These are phyloP conservation scores for Megaleporinus macrocephalus DNA, from an alignment of 2,113 vertebrate species.

Conservation along the genomic window DNA sequence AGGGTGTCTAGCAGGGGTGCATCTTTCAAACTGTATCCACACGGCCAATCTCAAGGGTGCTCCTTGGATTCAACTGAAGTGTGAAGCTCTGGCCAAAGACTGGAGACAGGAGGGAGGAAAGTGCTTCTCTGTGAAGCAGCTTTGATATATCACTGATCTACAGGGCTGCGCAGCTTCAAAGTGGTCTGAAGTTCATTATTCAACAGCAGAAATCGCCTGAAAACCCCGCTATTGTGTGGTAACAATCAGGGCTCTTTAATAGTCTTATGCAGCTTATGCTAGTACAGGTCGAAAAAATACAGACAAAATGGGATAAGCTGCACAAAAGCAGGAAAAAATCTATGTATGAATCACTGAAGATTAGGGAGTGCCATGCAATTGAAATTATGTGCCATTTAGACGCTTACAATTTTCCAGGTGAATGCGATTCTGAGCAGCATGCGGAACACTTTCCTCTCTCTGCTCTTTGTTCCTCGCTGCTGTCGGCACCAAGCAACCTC, in stretches of 20 bases:
- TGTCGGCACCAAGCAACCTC: neutral
- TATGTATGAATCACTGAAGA: slow-evolving; percentile 48
- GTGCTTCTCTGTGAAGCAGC: slow-evolving; percentile 48
- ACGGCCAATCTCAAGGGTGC: slow-evolving; percentile 64
- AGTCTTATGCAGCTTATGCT: slow-evolving; percentile 17
- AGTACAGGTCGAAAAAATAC: slow-evolving; percentile 47
- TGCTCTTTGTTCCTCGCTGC: slow-evolving; percentile 46
- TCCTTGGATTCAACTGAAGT: slow-evolving; percentile 65
- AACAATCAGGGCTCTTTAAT: slow-evolving; percentile 42
- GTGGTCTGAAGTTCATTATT: slow-evolving; percentile 30
- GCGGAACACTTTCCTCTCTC: slow-evolving; percentile 36
- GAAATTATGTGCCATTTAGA: slow-evolving; percentile 59
- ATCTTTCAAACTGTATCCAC: slow-evolving; percentile 55
- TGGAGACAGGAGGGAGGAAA: slow-evolving; percentile 34
- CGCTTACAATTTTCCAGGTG: slow-evolving; percentile 57
- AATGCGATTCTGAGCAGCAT: slow-evolving; percentile 44
- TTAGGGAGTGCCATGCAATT: slow-evolving; percentile 45
- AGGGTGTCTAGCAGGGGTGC: slow-evolving; percentile 54
- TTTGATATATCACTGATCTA: slow-evolving; percentile 47
- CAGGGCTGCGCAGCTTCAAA: neutral
- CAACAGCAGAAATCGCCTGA: slow-evolving; percentile 17
- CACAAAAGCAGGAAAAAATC: slow-evolving; percentile 50
- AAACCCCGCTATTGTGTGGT: slow-evolving; percentile 38
- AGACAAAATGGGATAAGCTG: slow-evolving; percentile 42
- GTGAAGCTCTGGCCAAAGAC: slow-evolving; percentile 40